Evolutionary conservation across 1,140 invertebrate species (phyloP), one percentile per base, ranked within the genome.

Genomic region (Dendroctonus ponderosae): DNA sequence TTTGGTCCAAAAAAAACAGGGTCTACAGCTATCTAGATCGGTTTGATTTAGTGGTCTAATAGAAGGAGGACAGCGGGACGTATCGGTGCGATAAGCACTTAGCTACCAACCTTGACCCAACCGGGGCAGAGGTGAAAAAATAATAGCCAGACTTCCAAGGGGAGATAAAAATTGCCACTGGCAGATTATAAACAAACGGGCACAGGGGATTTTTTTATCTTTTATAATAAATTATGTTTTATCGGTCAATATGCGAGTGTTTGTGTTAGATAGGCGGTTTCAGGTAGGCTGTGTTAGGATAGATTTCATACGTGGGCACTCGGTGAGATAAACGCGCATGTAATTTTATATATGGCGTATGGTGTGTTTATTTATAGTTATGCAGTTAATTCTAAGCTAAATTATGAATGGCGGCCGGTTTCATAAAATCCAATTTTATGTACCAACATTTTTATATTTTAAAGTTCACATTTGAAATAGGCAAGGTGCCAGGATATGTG

Each of bases 171-270:
- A 57, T 41, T 49, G 52, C 62, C 53, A n/a, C 53, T 65, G 62
- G 62, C 54, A 65, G 62, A 65, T 57, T 65, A 65, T 65, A 65
- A 65, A 65, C 62, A 65, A 65, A 50, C 62, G 62, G 43, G 40
- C 62, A 39, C 62, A 43, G 38, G 62, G 61, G 62, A 53, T 43
- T 63, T 63, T 63, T 65, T 65, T 65, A 65, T 65, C 62, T 57
- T 65, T 65, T 65, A 65, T 65, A 65, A 65, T 65, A 65, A 65
- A 65, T 65, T 65, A 14, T 14, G 43, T 12, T 65, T 65, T 65
- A 65, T 65, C 62, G 54, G 53, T 57, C 62, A 57, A 65, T 65
- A 57, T 57, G 62, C 46, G 62, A 57, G 53, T 65, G 62, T 65
- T 65, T 65, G 54, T 40, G 44, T 15, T 11, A 56, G 62, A 57